Percentiles rank a stretch among this genome's conserved stretches.
Conservation (phyloP, 2,888 invertebrate genomes). For the Callosobruchus maculatus region DNA sequence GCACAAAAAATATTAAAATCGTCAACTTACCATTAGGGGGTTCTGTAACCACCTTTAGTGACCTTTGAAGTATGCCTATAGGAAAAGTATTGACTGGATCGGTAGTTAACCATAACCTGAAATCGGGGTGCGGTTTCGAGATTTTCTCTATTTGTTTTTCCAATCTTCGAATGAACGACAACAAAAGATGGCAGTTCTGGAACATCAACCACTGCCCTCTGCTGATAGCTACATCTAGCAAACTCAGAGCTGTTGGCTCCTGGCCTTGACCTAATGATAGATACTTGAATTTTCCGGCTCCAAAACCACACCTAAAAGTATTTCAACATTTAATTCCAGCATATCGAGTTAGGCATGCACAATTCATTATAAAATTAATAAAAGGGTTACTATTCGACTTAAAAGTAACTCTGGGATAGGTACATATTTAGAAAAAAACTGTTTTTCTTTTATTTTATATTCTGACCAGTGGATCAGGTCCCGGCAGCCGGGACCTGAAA, state of each 20-base stretch:
- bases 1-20: constrained; percentile 39
- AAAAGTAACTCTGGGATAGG: too few relatives aligned
- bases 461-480: too few relatives aligned
- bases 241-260: constrained; percentile 72
- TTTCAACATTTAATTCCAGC: neutral
- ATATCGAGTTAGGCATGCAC: too few relatives aligned
- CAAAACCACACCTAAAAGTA: constrained; percentile 55
- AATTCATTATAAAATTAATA: too few relatives aligned
- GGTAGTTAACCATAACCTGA: constrained; percentile 89
- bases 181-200: constrained; percentile 86
- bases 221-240: constrained; percentile 65
- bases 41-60: constrained; percentile 78
- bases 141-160: constrained; percentile 81
- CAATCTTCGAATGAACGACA: constrained; percentile 72
- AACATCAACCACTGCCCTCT: constrained; percentile 89
- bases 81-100: constrained; percentile 85
- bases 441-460: too few relatives aligned
- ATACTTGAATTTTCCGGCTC: constrained; percentile 77
- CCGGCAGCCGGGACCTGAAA: too few relatives aligned
- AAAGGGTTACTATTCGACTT: too few relatives aligned
- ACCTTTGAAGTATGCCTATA: constrained; percentile 71
- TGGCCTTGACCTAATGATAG: constrained; percentile 93
- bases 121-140: constrained; percentile 82
- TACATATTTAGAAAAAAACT: too few relatives aligned
- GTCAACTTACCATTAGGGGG: constrained; percentile 84